A percentile compares a stretch with the other conserved stretches of the same genome.
Conservation (phyloP, 2,888 invertebrate genomes). For the Melinaea menophilus region DNA sequence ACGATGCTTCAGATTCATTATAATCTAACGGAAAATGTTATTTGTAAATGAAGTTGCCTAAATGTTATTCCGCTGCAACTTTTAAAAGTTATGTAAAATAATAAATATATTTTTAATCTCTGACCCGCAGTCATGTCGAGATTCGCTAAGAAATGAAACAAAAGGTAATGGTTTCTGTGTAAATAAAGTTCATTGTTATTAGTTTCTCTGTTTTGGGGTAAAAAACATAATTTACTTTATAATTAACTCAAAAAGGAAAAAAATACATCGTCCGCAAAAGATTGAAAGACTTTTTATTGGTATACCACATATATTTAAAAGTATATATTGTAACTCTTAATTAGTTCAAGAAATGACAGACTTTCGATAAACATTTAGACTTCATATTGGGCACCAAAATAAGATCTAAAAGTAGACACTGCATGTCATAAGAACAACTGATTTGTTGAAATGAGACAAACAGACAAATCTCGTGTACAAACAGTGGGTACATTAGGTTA, state of each 20-base stretch:
- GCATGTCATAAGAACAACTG: slow-evolving; percentile 5
- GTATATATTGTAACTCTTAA: slow-evolving; percentile 35
- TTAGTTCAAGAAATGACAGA: slow-evolving; percentile 35
- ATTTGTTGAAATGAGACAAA: slow-evolving; percentile 6
- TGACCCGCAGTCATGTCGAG: no score
- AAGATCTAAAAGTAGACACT: slow-evolving; percentile 12
- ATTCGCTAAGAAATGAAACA: no score
- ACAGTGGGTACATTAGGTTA: not conserved
- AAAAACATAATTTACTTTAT: not conserved
- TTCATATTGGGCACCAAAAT: slow-evolving; percentile 18
- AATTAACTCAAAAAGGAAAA: not conserved
- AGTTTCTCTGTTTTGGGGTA: not conserved
- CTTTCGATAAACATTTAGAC: slow-evolving; percentile 28
- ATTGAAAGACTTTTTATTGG: slow-evolving; percentile 26
- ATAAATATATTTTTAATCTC: no score
- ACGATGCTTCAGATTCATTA: no score
- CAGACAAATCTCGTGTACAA: slow-evolving; percentile 5
- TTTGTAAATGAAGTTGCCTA: no score
- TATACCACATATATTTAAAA: slow-evolving; percentile 38
- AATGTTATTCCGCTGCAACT: no score
- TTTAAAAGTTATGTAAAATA: no score
- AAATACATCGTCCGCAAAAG: slow-evolving; percentile 3
- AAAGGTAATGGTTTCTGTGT: not conserved
- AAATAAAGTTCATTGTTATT: not conserved
- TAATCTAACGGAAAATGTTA: no score